Conservation (phyloP, 1,140 invertebrate species). For the Dinoponera quadriceps region DNA sequence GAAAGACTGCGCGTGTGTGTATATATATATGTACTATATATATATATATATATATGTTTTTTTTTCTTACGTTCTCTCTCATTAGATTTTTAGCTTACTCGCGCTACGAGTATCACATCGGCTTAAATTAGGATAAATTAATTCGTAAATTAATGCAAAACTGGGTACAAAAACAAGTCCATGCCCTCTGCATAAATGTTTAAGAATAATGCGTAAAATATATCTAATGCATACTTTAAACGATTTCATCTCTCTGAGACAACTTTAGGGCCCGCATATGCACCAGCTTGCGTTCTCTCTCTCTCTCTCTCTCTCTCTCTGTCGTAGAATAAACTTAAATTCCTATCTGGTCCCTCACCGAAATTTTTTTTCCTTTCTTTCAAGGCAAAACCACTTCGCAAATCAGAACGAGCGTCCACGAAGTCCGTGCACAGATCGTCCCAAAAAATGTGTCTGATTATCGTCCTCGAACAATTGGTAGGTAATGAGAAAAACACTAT, state of each 20-base stretch:
- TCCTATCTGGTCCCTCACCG: constrained; percentile 74
- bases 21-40: constrained; percentile 6
- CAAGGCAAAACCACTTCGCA: constrained; percentile 35
- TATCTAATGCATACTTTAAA: constrained; percentile 63
- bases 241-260: constrained; percentile 45
- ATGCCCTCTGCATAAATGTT: constrained; percentile 63
- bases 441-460: constrained; percentile 55
- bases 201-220: constrained; percentile 42
- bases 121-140: constrained; percentile 74
- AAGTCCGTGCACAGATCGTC: constrained; percentile 57
- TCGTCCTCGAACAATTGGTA: constrained; percentile 30
- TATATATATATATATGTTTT: constrained; percentile 10
- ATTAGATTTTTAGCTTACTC: constrained; percentile 65
- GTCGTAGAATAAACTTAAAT: constrained; percentile 71
- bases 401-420: constrained; percentile 43
- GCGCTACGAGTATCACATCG: constrained; percentile 67
- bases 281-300: constrained; percentile 7
- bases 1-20: constrained; percentile 77
- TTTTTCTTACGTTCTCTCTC: constrained; percentile 63
- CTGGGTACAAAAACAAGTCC: constrained; percentile 51
- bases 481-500: constrained; percentile 44
- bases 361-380: constrained; percentile 66
- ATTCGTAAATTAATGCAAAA: constrained; percentile 66
- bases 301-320: neutral
- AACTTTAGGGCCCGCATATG: constrained; percentile 25